phyloP scores from a whole-genome alignment of 2,797 vertebrate species.

The Sternarchorhynchus goeldii region DNA sequence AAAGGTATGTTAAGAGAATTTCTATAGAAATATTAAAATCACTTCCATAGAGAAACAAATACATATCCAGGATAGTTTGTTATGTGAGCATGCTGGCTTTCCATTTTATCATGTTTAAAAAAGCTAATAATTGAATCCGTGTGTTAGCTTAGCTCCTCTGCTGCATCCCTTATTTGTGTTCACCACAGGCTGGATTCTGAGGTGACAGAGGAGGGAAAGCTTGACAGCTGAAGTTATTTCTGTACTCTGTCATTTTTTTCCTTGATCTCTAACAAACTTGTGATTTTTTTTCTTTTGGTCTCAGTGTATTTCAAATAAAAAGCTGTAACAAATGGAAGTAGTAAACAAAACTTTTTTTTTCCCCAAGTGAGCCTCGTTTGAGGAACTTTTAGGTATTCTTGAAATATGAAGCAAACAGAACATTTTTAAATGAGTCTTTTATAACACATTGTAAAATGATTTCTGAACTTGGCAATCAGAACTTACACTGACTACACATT shows the following conservation, averaged over 20 bases:
- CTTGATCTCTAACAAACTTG: background rate
- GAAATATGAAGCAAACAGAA: background rate
- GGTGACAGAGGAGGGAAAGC: background rate
- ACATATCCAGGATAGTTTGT: too few species aligned
- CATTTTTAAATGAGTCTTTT: background rate
- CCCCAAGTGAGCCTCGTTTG: background rate
- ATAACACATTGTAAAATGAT: background rate
- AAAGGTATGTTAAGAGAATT: background rate
- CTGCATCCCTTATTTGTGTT: background rate
- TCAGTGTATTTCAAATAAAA: background rate
- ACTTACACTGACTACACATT: too few species aligned
- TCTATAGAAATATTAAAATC: background rate
- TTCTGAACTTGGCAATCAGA: too few species aligned
- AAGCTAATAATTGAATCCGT: background rate
- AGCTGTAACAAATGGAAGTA: too few species aligned
- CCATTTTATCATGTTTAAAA: background rate
- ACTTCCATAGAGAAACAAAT: background rate
- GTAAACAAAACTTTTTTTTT: background rate
- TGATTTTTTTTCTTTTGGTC: too few species aligned
- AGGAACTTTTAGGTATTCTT: background rate
- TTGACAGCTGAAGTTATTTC: too few species aligned
- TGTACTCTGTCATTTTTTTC: background rate
- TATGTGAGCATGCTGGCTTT: too few species aligned
- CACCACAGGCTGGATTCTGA: slow-evolving; percentile 10
- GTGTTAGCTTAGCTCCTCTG: background rate